Conservation (phyloP, 2,888 invertebrate species). For the Diarsia rubi region DNA sequence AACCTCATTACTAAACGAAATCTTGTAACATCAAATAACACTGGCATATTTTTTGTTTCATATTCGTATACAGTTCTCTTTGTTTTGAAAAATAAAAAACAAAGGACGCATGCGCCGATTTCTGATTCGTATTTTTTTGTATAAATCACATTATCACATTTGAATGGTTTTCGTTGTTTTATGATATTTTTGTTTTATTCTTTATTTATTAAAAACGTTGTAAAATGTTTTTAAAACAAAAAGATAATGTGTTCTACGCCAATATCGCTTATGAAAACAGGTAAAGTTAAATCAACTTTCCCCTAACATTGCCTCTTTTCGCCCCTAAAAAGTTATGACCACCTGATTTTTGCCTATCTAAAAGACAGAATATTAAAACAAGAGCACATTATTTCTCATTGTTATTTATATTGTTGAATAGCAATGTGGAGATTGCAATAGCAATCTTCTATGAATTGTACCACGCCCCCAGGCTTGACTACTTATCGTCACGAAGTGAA, state of each 20-base stretch:
- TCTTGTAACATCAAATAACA: background rate
- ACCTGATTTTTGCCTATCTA: background rate
- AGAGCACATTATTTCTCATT: background rate
- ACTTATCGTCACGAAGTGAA: constrained; percentile 76
- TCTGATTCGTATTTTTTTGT: background rate
- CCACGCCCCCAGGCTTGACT: constrained; percentile 62
- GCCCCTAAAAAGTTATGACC: too few relatives aligned
- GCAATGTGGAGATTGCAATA: too few relatives aligned
- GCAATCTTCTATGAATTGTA: constrained; percentile 58
- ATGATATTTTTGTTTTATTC: background rate
- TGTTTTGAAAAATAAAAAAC: constrained; percentile 19
- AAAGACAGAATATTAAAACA: background rate
- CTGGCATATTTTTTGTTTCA: constrained; percentile 8
- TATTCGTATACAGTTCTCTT: background rate
- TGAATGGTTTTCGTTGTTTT: background rate
- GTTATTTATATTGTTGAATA: too few relatives aligned
- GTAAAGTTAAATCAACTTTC: background rate
- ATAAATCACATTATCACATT: background rate
- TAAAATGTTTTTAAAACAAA: background rate
- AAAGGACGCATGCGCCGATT: background rate
- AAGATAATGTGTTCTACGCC: background rate
- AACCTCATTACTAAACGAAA: background rate
- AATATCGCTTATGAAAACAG: background rate
- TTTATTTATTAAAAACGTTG: background rate
- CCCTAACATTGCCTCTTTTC: background rate